Percentiles rank a stretch among this genome's conserved stretches.
Conservation (phyloP, 2,888 invertebrate genomes). For the Cinara cedri region DNA sequence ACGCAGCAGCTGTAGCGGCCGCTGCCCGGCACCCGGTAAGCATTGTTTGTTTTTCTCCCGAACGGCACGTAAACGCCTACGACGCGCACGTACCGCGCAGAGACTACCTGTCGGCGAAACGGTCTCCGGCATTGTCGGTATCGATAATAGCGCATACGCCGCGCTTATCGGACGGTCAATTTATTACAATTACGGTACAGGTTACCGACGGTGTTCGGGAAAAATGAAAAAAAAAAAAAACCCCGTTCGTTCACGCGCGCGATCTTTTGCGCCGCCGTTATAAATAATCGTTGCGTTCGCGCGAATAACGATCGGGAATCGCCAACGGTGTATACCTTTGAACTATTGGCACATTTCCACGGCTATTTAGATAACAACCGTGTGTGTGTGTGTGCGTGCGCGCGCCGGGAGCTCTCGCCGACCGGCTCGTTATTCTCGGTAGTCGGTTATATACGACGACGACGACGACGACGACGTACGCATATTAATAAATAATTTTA, state of each 20-base stretch:
- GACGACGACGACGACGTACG: slow-evolving; percentile 16
- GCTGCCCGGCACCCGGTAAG: slow-evolving; percentile 88
- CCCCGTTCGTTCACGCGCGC: no score
- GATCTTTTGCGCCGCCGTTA: no score
- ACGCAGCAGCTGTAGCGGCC: slow-evolving; percentile 81
- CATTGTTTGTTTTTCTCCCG: no score
- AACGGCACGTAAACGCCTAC: no score
- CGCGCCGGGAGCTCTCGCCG: no score
- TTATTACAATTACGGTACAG: not conserved
- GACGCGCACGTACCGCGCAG: no score
- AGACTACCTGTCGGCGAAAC: no score
- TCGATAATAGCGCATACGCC: not conserved
- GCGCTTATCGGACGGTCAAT: not conserved
- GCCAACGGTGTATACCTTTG: slow-evolving; percentile 33
- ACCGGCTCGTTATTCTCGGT: slow-evolving; percentile 6
- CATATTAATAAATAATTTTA: slow-evolving; percentile 27
- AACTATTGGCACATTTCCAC: slow-evolving; percentile 54
- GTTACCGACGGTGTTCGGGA: not conserved
- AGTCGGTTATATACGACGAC: not conserved
- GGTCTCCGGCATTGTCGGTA: no score
- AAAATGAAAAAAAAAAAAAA: not conserved
- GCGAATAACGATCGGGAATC: slow-evolving; percentile 28
- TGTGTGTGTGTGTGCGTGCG: not conserved
- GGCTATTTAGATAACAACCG: slow-evolving; percentile 52
- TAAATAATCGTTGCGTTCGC: not conserved